Evolutionary conservation across 2,888 invertebrate genomes (phyloP), one percentile per base, ranked within the genome.

Genomic region (Zaprionus bogoriensis): DNA sequence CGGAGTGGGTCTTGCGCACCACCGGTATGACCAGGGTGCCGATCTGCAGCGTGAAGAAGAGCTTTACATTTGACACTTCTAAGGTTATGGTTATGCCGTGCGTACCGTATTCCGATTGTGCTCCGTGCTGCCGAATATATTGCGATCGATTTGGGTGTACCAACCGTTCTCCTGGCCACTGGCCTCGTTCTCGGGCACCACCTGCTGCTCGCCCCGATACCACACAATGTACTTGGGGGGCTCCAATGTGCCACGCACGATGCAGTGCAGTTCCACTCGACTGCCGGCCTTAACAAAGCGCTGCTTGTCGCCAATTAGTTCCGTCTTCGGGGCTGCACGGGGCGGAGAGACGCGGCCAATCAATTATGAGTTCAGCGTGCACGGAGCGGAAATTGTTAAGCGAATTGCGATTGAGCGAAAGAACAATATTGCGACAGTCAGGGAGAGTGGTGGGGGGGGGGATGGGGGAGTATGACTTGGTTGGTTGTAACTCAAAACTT

Each of bases 141-240:
- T 88, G 4, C 89, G 79, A 78, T 90, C 90, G 45, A 91, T 85
- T 67, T 91, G 89, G 10, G 89, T 90, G 52, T 87, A 88, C 90
- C 90, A 91, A 27, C 90, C 90, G 6, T 39, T 67, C 27, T 72
- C 67, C 4, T 22, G 9, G 1, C 48, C 58, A 10, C 42, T 52
- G 39, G 85, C 76, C 63, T 88, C 88, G 68, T 89, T 90, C 41
- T 88, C 88, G 6, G 87, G 75, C 17, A 82, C 79, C 41, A 91
- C 87, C 75, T 90, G 91, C 14, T 86, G 85, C 23, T 89, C 82
- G 45, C 89, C 90, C 22, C 96, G 96, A 92, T 96, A 97, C 97
- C 97, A 98, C 92, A 97, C 97, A 87, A 98, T 96, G 92, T 96
- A 97, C 67, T 96, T 95, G 66, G 97, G 97, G 83, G 96, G 95